Base-by-base conservation (phyloP, 2,888 invertebrate genomes). In the Cephus spinipes region DNA sequence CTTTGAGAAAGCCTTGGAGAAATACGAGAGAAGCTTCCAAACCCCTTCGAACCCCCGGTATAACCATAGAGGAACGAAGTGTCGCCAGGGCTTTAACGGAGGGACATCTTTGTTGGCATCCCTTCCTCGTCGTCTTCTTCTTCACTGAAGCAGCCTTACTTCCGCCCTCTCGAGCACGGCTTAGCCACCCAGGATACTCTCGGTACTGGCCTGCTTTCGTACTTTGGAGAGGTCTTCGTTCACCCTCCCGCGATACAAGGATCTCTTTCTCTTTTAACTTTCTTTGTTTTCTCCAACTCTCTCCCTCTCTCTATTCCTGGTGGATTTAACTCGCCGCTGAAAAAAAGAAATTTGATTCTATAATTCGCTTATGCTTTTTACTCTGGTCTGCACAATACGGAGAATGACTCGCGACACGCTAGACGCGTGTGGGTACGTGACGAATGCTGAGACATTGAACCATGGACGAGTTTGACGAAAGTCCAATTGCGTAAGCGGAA, bases 101-200 rank as follows among this genome's bases (percentile, higher is more conserved):
- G 55, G 55, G 55, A 55, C 55, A 55, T 55, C 55, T 55, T 55
- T 55, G 55, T 55, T 23, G 55, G 55, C 55, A 55, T 55, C 55
- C 55, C 55, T 55, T 55, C 55, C 55, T 55, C 55, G 55, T 55
- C 55, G 23, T 55, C 55, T 55, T 55, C 55, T 55, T 55, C 55
- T 55, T 55, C 55, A 55, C 23, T 55, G 55, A 55, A 80, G 81
- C 81, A 78, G 80, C 81, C 82, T 81, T 83, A 82, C 81, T 83
- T 85, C 84, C 83, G 82, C 80, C 83, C 81, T 84, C 80, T 75
- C 83, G 69, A 76, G 36, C 74, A 68, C 78, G 55, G 73, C 55
- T n/a, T 76, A 68, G 76, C 78, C 73, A 75, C 76, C 71, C 75
- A 77, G 76, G 76, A 81, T 79, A 74, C 76, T 75, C 77, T 78